Percentiles rank a stretch among this genome's conserved stretches.
Evolutionary conservation across 2,888 invertebrate genomes (phyloP).

Genomic region (Thalpophila matura): DNA sequence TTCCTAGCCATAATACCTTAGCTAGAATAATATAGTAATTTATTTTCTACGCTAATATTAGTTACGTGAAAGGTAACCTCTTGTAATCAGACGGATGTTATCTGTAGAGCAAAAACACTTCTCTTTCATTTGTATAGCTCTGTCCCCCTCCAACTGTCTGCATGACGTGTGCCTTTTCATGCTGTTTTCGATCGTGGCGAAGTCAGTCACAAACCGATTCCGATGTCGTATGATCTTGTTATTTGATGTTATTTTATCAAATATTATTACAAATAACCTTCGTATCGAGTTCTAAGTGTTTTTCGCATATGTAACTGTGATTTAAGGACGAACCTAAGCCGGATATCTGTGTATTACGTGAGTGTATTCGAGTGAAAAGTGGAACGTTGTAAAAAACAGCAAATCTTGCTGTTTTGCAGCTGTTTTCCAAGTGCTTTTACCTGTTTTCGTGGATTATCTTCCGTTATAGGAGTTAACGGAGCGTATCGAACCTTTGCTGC

Average conservation of each 20-base stretch:
- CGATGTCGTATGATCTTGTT: constrained; percentile 77
- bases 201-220: constrained; percentile 85
- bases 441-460: constrained; percentile 76
- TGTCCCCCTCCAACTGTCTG: constrained; percentile 77
- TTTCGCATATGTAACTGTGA: constrained; percentile 53
- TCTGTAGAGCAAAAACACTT: constrained; percentile 50
- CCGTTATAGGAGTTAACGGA: constrained; percentile 80
- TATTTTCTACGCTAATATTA: constrained; percentile 27
- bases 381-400: constrained; percentile 67
- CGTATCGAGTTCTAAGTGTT: constrained; percentile 56
- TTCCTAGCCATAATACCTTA: not conserved
- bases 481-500: constrained; percentile 73
- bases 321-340: constrained; percentile 57
- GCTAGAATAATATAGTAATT: not conserved
- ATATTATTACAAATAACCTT: constrained; percentile 70
- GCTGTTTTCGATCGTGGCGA: constrained; percentile 72
- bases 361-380: constrained; percentile 57
- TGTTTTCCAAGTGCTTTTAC: constrained; percentile 79
- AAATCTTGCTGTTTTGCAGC: constrained; percentile 71
- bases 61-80: constrained; percentile 36
- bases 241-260: constrained; percentile 72
- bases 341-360: constrained; percentile 67
- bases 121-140: constrained; percentile 67
- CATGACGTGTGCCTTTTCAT: constrained; percentile 82
- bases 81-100: constrained; percentile 58